Percentiles rank a stretch among this genome's conserved stretches.
Evolutionary conservation across 1,140 invertebrate genomes (phyloP).

Genomic region (Anastrepha ludens): DNA sequence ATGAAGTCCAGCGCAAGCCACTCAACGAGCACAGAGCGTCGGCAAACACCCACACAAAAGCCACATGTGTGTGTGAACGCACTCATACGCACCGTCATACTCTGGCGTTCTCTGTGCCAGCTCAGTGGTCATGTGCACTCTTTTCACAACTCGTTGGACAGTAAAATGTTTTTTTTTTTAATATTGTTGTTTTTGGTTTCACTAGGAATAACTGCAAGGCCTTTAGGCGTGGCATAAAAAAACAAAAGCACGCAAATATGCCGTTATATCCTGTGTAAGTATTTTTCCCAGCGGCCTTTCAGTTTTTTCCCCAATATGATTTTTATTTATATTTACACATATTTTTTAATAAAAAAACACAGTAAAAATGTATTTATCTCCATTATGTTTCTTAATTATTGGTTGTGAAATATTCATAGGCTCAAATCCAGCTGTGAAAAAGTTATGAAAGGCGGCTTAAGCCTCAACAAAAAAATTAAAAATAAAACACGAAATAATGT

Average conservation of each 20-base stretch:
- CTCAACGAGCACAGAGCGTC: neutral
- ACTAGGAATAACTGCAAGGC: neutral
- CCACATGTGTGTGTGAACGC: neutral
- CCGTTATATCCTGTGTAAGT: neutral
- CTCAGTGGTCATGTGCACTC: constrained; percentile 44
- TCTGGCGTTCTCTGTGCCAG: constrained; percentile 21
- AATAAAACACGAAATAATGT: neutral
- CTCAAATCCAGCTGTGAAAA: constrained; percentile 40
- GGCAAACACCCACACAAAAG: neutral
- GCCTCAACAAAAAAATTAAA: constrained; percentile 20
- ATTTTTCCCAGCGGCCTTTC: neutral
- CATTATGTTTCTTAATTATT: constrained; percentile 55
- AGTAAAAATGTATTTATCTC: constrained; percentile 36
- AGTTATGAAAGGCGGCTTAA: constrained; percentile 17
- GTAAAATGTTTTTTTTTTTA: neutral
- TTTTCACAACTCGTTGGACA: constrained; percentile 45
- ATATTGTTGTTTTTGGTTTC: constrained; percentile 37
- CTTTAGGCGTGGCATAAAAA: neutral
- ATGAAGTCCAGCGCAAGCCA: neutral
- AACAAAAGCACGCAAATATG: neutral
- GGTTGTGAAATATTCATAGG: constrained; percentile 46
- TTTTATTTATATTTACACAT: constrained; percentile 17
- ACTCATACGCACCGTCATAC: constrained; percentile 45
- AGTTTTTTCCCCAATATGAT: neutral
- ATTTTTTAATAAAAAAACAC: neutral